Percentiles rank a stretch among this genome's conserved stretches.
Evolutionary conservation across 1,140 invertebrate species (phyloP).

Genomic region (Dolichoris vasculosae): DNA sequence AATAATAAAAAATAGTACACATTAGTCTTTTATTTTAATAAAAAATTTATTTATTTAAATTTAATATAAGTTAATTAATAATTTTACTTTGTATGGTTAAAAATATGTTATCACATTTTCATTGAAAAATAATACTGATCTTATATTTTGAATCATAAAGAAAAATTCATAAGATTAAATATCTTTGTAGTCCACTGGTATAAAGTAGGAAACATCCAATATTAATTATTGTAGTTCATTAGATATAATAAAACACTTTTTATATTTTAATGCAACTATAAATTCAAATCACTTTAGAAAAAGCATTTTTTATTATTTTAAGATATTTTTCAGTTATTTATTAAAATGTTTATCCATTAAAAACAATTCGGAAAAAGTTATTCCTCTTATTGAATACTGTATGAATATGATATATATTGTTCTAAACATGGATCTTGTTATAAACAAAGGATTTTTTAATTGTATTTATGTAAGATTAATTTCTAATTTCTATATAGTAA

Average conservation of each 20-base stretch:
- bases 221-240: constrained; percentile 48
- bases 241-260: constrained; percentile 56
- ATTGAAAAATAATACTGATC: neutral
- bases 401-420: constrained; percentile 71
- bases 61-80: no score
- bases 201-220: constrained; percentile 27
- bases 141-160: constrained; percentile 45
- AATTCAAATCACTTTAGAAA: constrained; percentile 60
- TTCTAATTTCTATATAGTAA: constrained; percentile 32
- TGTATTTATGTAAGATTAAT: constrained; percentile 66
- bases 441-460: constrained; percentile 74
- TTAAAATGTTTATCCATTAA: constrained; percentile 53
- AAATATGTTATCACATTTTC: neutral
- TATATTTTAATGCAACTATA: constrained; percentile 61
- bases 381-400: constrained; percentile 73
- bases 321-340: constrained; percentile 58
- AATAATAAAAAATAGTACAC: no score
- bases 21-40: no score
- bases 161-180: constrained; percentile 63
- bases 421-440: constrained; percentile 76
- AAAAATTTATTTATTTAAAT: no score
- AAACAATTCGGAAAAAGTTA: constrained; percentile 11
- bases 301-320: constrained; percentile 62
- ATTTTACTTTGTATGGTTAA: constrained; percentile 57
- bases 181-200: constrained; percentile 61